phyloP scores from a whole-genome alignment of 2,113 vertebrate species.

The Crotalus helleri region DNA sequence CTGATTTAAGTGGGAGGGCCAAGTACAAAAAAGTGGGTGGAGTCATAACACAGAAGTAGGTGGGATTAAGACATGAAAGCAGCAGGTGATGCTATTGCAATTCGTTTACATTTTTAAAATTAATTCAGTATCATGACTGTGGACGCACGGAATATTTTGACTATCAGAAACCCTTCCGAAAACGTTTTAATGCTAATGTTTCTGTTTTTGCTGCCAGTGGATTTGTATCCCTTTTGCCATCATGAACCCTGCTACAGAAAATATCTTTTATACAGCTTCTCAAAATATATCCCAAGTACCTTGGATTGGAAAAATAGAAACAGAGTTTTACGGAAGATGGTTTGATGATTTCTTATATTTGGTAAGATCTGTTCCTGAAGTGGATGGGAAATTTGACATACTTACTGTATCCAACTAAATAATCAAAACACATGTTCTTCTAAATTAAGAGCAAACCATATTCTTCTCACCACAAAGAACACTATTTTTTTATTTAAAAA shows the following conservation, averaged over 20 bases:
- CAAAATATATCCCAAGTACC: slow-evolving; percentile 57
- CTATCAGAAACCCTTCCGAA: not conserved
- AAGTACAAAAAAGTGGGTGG: not conserved
- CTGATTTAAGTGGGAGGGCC: not conserved
- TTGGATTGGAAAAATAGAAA: slow-evolving; percentile 71
- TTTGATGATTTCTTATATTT: slow-evolving; percentile 71
- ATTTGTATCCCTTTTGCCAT: slow-evolving; percentile 73
- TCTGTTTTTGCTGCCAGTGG: slow-evolving; percentile 59
- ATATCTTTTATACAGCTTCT: slow-evolving; percentile 59
- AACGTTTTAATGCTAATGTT: not conserved
- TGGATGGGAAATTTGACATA: not conserved
- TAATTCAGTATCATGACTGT: not conserved
- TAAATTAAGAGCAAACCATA: not conserved
- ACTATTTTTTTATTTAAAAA: too few relatives aligned
- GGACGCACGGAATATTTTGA: not conserved
- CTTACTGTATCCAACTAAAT: not conserved
- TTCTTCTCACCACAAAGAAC: not conserved
- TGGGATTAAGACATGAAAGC: not conserved
- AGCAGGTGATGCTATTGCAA: not conserved
- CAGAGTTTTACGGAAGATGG: slow-evolving; percentile 67
- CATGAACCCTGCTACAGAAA: slow-evolving; percentile 63
- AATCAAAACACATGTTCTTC: not conserved
- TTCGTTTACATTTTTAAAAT: not conserved
- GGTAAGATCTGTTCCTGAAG: slow-evolving; percentile 54
- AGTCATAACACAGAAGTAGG: not conserved